Conservation (phyloP, 2,888 invertebrate genomes). For the Pyrrhia umbra region DNA sequence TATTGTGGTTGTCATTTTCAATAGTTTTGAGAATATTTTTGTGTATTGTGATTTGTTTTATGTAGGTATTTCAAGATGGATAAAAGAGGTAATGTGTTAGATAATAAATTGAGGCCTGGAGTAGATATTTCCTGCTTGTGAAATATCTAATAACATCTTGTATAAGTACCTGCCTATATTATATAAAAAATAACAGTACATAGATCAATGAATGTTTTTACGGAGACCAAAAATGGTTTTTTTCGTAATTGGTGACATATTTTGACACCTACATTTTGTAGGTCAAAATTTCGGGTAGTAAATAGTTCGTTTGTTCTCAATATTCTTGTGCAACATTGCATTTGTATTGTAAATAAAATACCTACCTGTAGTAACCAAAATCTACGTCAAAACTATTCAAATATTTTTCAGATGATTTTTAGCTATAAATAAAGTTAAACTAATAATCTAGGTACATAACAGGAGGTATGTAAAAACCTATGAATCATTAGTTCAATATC, state of each 20-base stretch:
- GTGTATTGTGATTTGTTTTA: constrained; percentile 23
- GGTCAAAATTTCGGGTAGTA: no score
- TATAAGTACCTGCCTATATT: no score
- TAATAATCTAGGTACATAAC: constrained; percentile 4
- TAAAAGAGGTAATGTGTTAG: constrained; percentile 5
- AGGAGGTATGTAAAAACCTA: constrained; percentile 28
- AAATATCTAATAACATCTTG: no score
- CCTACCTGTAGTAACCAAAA: neutral
- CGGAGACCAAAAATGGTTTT: no score
- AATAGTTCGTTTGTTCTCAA: no score
- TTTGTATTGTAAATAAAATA: no score
- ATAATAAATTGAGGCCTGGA: neutral
- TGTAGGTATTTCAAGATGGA: constrained; percentile 9
- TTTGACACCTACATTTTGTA: no score
- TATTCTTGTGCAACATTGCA: no score
- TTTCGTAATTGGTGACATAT: no score
- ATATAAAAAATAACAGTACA: no score
- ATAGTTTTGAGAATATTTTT: neutral
- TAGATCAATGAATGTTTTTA: no score
- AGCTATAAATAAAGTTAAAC: constrained; percentile 32
- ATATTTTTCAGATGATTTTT: constrained; percentile 17
- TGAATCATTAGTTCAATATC: constrained; percentile 33
- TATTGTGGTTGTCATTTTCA: constrained; percentile 12
- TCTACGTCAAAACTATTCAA: neutral
- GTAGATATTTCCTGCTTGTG: no score